These are phyloP conservation scores for Melinaea menophilus DNA, from an alignment of 2,888 invertebrate genomes.

Conservation along the genomic window DNA sequence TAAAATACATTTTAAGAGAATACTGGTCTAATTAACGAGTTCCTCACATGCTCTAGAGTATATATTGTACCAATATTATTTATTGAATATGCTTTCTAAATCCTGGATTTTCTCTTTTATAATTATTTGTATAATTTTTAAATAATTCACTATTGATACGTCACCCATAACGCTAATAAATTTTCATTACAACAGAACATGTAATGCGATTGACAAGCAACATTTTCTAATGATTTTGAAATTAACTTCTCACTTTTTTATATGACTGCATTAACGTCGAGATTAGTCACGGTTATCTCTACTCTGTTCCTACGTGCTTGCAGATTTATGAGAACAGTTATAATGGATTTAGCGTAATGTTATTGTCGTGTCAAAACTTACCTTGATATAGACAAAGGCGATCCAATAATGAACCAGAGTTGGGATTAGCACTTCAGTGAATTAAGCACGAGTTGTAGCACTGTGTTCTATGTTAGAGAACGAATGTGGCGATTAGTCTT, in stretches of 20 bases:
- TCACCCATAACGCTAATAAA: not conserved
- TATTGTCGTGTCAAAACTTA: constrained; percentile 43
- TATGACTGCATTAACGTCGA: constrained; percentile 23
- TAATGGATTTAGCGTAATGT: constrained; percentile 9
- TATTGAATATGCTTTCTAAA: too few species aligned
- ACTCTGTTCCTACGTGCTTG: constrained; percentile 17
- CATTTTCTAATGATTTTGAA: constrained; percentile 12
- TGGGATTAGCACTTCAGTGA: constrained; percentile 72
- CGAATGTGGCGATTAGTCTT: constrained; percentile 47
- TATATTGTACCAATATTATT: too few species aligned
- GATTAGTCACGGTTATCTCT: constrained; percentile 31
- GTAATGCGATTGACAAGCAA: not conserved
- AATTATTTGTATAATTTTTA: too few species aligned
- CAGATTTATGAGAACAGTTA: constrained; percentile 20
- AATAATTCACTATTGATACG: not conserved
- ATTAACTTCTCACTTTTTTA: constrained; percentile 17
- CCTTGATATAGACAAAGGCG: constrained; percentile 58
- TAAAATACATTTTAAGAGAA: too few species aligned
- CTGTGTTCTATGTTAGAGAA: constrained; percentile 61
- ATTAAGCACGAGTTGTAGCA: constrained; percentile 71
- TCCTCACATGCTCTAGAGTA: too few species aligned
- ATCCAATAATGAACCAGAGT: constrained; percentile 72
- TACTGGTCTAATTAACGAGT: too few species aligned
- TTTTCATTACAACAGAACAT: not conserved
- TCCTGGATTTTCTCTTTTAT: too few species aligned